Evolutionary conservation across 2,888 invertebrate genomes (phyloP).

Genomic region (Amiota communis): DNA sequence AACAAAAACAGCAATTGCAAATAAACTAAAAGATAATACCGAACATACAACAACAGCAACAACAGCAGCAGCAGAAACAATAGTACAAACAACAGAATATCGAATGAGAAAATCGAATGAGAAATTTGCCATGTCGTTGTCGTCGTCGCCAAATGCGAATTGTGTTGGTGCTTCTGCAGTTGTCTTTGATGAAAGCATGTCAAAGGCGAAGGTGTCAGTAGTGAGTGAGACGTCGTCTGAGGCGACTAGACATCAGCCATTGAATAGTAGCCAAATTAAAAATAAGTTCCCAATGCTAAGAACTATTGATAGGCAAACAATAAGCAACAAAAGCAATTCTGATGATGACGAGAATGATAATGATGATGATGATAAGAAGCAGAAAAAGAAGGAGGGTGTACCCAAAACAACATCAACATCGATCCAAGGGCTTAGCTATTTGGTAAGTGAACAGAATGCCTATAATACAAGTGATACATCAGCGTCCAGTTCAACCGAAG

Average conservation of each 20-base stretch:
- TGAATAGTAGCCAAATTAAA: constrained; percentile 8
- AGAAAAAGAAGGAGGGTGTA: constrained; percentile 27
- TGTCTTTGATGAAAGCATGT: background rate
- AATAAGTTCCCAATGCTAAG: constrained; percentile 52
- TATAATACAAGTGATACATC: constrained; percentile 46
- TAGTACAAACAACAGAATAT: no score
- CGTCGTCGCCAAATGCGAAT: background rate
- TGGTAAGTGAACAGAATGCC: constrained; percentile 55
- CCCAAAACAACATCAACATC: background rate
- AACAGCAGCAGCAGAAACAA: background rate
- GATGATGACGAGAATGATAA: constrained; percentile 59
- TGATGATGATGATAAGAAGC: constrained; percentile 43
- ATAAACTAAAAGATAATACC: background rate
- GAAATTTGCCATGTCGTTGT: constrained; percentile 6
- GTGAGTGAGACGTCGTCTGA: constrained; percentile 8
- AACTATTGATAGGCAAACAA: background rate
- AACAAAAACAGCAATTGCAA: background rate
- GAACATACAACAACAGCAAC: no score
- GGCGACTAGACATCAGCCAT: constrained; percentile 40
- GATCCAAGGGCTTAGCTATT: constrained; percentile 40
- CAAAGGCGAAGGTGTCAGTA: constrained; percentile 31
- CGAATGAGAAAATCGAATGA: background rate
- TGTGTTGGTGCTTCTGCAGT: background rate
- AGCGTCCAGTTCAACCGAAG: constrained; percentile 39
- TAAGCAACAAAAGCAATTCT: constrained; percentile 17